A percentile compares a stretch with the other conserved stretches of the same genome.
These are phyloP conservation scores for Crocallis elinguaria DNA, from an alignment of 2,888 invertebrate species.

Conservation along the genomic window DNA sequence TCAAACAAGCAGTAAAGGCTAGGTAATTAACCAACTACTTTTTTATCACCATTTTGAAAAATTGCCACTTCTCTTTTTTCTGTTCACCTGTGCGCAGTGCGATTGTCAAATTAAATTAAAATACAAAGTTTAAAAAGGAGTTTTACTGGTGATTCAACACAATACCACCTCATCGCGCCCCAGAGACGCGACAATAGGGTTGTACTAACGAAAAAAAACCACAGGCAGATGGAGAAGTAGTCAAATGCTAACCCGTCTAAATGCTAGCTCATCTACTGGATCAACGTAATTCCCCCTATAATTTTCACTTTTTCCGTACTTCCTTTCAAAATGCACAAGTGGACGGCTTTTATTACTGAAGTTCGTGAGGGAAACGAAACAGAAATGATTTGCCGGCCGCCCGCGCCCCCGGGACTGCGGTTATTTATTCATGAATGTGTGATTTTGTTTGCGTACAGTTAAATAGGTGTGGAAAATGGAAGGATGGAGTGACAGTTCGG, in stretches of 20 bases:
- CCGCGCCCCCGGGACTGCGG: conserved; percentile 36
- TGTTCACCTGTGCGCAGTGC: too few species aligned
- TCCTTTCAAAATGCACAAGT: conserved; percentile 51
- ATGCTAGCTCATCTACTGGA: conserved; percentile 3
- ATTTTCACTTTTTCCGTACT: conserved; percentile 47
- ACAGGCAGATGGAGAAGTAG: too few species aligned
- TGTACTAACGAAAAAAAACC: too few species aligned
- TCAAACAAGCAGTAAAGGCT: too few species aligned
- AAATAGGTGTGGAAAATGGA: conserved; percentile 42
- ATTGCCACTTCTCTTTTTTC: too few species aligned
- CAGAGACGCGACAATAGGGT: too few species aligned
- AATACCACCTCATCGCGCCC: too few species aligned
- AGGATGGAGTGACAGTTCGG: conserved; percentile 25
- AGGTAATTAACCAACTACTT: too few species aligned
- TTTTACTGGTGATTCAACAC: too few species aligned
- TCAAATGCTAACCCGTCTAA: background rate
- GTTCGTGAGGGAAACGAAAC: conserved; percentile 43
- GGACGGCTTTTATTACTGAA: conserved; percentile 50
- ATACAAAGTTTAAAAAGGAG: too few species aligned
- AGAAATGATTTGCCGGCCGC: conserved; percentile 45
- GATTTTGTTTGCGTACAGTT: conserved; percentile 41
- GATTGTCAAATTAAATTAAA: too few species aligned
- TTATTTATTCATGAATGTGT: conserved; percentile 43
- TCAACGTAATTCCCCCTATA: conserved; percentile 21
- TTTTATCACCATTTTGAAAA: too few species aligned